Conservation (phyloP, 2,888 invertebrate genomes). For the Mongoloraphidia duomilia region DNA sequence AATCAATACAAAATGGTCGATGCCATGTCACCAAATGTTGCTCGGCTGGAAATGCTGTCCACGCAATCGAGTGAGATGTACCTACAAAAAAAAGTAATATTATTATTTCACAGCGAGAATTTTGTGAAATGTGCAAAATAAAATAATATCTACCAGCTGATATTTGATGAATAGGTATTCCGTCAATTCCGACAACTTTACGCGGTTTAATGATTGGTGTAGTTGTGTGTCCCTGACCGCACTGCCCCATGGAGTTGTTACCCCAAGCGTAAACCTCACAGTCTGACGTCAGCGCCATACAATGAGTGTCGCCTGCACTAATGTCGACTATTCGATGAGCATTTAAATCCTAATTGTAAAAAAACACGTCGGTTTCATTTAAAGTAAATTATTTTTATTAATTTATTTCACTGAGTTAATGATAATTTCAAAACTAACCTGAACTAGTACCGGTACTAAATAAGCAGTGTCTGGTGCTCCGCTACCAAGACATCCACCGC, state of each 20-base stretch:
- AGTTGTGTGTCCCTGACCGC: constrained; percentile 44
- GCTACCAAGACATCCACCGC: constrained; percentile 42
- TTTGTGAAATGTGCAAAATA: background rate
- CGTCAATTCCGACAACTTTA: constrained; percentile 39
- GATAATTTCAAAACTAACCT: constrained; percentile 12
- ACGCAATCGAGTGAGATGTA: constrained; percentile 47
- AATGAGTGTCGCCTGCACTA: constrained; percentile 45
- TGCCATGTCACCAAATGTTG: constrained; percentile 38
- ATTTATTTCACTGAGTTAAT: too few species aligned
- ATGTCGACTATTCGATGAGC: constrained; percentile 40
- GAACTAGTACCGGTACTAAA: constrained; percentile 36
- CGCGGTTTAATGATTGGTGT: constrained; percentile 40
- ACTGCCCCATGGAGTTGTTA: constrained; percentile 49
- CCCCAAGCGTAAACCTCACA: constrained; percentile 42
- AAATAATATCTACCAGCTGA: constrained; percentile 34
- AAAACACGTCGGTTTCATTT: too few species aligned
- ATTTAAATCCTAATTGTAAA: constrained; percentile 26
- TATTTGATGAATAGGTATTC: constrained; percentile 39
- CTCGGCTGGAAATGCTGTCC: constrained; percentile 37
- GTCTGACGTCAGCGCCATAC: constrained; percentile 41
- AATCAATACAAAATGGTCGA: constrained; percentile 44
- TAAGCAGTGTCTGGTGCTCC: constrained; percentile 40
- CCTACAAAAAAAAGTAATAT: constrained; percentile 15
- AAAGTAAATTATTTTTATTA: too few species aligned
- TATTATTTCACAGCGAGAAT: background rate